These are phyloP conservation scores for Temnothorax unifasciatus DNA, from an alignment of 2,888 invertebrate genomes.

Conservation along the genomic window DNA sequence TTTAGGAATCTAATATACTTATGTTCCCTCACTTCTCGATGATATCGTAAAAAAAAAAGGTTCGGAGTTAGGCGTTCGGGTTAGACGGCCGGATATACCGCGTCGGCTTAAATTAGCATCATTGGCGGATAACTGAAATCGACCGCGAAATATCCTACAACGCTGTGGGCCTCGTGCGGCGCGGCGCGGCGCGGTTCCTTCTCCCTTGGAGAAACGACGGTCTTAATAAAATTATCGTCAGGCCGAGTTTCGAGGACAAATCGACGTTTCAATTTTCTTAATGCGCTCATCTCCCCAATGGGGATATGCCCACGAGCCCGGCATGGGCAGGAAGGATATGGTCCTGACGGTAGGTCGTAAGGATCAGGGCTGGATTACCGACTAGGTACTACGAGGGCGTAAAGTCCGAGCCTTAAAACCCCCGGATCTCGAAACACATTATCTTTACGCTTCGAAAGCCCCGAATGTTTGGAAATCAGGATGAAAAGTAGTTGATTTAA, in stretches of 20 bases:
- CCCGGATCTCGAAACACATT: neutral
- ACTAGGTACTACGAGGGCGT: conserved; percentile 29
- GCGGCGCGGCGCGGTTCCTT: conserved; percentile 27
- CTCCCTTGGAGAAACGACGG: conserved; percentile 43
- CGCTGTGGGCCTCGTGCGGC: conserved; percentile 49
- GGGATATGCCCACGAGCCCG: conserved; percentile 69
- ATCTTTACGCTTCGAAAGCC: conserved; percentile 9
- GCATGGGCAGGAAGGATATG: conserved; percentile 66
- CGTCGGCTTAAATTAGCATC: conserved; percentile 75
- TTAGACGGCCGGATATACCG: conserved; percentile 56
- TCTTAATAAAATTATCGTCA: conserved; percentile 84
- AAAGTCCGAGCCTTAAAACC: conserved; percentile 28
- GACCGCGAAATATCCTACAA: conserved; percentile 68
- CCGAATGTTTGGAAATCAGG: neutral
- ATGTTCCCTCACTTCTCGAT: neutral
- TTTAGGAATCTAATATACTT: conserved; percentile 37
- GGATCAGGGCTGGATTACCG: conserved; percentile 58
- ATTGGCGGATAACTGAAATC: conserved; percentile 71
- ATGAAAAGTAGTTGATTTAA: neutral
- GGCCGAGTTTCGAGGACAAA: conserved; percentile 83
- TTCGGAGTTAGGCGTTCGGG: conserved; percentile 6
- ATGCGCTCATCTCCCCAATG: conserved; percentile 81
- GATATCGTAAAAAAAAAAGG: conserved; percentile 52
- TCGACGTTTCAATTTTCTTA: conserved; percentile 86
- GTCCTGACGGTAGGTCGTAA: conserved; percentile 53